Percentiles rank a stretch among this genome's conserved stretches.
phyloP scores from a whole-genome alignment of 2,797 vertebrate species.

The Argentina silus region DNA sequence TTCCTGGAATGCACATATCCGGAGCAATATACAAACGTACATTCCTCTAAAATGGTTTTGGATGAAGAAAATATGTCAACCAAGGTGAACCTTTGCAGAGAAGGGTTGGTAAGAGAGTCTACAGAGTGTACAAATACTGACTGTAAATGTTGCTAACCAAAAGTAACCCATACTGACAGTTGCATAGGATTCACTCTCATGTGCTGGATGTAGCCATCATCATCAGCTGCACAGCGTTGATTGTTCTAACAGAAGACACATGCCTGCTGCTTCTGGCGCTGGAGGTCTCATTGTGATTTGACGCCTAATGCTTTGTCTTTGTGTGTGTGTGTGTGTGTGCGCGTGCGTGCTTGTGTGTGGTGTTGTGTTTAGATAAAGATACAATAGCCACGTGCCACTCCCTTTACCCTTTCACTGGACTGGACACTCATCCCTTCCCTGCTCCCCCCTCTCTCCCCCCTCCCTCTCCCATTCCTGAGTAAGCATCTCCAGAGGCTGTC shows the following conservation, averaged over 20 bases:
- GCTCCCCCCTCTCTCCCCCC: background rate
- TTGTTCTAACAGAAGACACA: conserved; percentile 11
- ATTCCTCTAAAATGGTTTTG: conserved; percentile 31
- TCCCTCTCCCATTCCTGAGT: conserved; percentile 32
- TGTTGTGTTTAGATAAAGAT: conserved; percentile 2
- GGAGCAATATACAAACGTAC: conserved; percentile 29
- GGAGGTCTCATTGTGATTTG: background rate
- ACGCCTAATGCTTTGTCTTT: background rate
- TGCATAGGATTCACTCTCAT: no score
- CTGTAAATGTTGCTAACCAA: no score
- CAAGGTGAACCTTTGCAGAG: no score
- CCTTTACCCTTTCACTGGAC: conserved; percentile 46
- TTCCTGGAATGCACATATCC: background rate
- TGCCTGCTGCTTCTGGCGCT: background rate
- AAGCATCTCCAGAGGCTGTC: conserved; percentile 58
- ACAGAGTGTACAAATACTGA: no score
- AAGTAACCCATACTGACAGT: no score
- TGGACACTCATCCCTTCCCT: conserved; percentile 30
- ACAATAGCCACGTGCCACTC: conserved; percentile 20
- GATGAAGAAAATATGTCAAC: no score
- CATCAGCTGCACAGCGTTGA: conserved; percentile 1
- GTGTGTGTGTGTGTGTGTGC: conserved; percentile 16
- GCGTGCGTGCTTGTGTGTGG: background rate
- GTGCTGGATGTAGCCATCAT: background rate
- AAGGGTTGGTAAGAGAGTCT: no score